Conservation (phyloP, 2,797 vertebrate species). For the Pyrocephalus nanus region DNA sequence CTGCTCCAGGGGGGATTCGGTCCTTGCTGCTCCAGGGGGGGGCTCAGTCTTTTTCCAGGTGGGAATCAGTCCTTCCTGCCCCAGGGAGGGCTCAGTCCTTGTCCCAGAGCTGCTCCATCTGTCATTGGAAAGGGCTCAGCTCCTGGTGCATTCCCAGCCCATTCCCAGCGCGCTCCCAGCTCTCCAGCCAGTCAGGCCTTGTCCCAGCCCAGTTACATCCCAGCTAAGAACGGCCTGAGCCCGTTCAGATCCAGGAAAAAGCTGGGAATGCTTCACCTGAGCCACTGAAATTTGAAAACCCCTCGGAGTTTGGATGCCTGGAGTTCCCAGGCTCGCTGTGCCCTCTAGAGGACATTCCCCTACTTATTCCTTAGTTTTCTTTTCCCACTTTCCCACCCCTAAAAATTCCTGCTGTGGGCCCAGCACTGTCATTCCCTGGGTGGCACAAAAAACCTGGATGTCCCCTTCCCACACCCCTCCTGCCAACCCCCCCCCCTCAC, state of each 20-base stretch:
- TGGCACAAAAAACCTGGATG: not conserved
- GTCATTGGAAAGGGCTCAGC: not conserved
- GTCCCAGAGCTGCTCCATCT: not conserved
- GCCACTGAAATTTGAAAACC: not conserved
- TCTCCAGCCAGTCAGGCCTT: not conserved
- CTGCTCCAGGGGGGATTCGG: too few species aligned
- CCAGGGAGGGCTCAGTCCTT: not conserved
- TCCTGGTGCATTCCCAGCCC: not conserved
- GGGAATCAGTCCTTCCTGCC: not conserved
- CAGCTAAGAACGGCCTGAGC: not conserved
- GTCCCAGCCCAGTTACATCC: not conserved
- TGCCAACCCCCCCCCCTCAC: not conserved
- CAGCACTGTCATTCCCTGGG: not conserved
- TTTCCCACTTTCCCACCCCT: not conserved
- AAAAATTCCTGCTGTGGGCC: not conserved
- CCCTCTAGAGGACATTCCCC: constrained; percentile 77
- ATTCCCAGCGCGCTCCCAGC: not conserved
- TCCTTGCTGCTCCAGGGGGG: not conserved
- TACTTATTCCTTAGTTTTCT: not conserved
- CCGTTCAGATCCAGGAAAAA: not conserved
- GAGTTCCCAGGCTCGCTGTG: constrained; percentile 64
- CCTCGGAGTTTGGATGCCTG: not conserved
- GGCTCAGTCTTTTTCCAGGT: not conserved
- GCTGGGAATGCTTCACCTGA: not conserved
- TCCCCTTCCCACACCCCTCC: accelerated